phyloP scores from a whole-genome alignment of 1,140 invertebrate genomes.

The Drosophila lacteicornis region DNA sequence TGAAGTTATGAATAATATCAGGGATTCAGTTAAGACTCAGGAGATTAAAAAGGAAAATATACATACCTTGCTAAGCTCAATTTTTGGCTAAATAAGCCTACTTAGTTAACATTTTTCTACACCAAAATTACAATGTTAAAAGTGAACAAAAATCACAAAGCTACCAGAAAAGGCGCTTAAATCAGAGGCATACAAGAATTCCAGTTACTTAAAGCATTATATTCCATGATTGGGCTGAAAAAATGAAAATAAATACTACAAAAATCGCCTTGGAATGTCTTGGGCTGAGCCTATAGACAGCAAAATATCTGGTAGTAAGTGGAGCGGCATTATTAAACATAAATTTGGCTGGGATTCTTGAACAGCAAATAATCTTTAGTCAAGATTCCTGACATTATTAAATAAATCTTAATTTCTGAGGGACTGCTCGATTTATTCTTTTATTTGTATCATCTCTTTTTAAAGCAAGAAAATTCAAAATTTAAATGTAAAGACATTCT shows the following conservation, averaged over 20 bases:
- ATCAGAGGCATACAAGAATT: no score
- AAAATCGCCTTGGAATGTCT: not conserved
- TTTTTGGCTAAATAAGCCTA: not conserved
- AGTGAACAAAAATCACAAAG: not conserved
- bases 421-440: no score
- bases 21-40: not conserved
- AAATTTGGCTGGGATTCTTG: not conserved
- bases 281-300: not conserved
- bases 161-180: not conserved
- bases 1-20: not conserved
- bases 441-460: not conserved
- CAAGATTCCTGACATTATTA: not conserved
- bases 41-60: not conserved
- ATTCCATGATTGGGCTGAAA: not conserved
- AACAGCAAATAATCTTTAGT: not conserved
- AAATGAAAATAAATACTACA: not conserved
- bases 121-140: not conserved
- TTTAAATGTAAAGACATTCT: no score
- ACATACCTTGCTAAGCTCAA: not conserved
- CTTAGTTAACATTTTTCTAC: not conserved
- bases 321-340: not conserved
- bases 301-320: not conserved
- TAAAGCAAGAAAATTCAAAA: not conserved
- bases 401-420: not conserved
- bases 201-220: not conserved